Conservation (phyloP, 2,113 vertebrate species). For the Hemiscyllium ocellatum region DNA sequence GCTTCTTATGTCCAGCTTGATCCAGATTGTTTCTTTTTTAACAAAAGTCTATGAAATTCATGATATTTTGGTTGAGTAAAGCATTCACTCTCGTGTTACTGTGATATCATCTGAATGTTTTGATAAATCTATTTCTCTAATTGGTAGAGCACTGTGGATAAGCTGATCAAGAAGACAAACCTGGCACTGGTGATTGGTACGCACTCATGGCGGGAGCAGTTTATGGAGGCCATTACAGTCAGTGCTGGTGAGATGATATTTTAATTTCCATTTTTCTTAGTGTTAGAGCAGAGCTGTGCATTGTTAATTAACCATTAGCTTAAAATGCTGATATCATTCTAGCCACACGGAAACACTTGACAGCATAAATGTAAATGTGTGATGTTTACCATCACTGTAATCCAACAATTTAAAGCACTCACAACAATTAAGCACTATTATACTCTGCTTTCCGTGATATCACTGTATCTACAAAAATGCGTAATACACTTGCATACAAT, state of each 20-base stretch:
- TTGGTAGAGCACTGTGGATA: constrained; percentile 84
- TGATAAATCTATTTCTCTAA: neutral
- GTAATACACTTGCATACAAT: neutral
- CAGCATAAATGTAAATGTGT: neutral
- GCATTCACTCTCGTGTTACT: neutral
- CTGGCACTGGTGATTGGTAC: constrained; percentile 87
- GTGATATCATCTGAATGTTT: neutral
- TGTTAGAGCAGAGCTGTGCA: neutral
- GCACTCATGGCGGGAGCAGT: constrained; percentile 90
- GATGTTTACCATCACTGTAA: neutral
- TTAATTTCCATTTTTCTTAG: neutral
- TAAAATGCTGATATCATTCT: neutral
- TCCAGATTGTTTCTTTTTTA: too few relatives aligned
- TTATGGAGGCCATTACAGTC: constrained; percentile 86
- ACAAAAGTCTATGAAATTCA: too few relatives aligned
- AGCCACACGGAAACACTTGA: neutral
- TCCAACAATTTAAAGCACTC: neutral
- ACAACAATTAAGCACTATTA: neutral
- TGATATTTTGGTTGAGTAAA: too few relatives aligned
- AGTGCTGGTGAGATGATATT: constrained; percentile 69
- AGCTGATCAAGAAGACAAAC: constrained; percentile 94
- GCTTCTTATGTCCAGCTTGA: too few relatives aligned
- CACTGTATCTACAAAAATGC: neutral
- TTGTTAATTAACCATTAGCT: neutral
- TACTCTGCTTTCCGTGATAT: neutral